phyloP scores from a whole-genome alignment of 2,888 invertebrate species.

The Chrysodeixis includens region DNA sequence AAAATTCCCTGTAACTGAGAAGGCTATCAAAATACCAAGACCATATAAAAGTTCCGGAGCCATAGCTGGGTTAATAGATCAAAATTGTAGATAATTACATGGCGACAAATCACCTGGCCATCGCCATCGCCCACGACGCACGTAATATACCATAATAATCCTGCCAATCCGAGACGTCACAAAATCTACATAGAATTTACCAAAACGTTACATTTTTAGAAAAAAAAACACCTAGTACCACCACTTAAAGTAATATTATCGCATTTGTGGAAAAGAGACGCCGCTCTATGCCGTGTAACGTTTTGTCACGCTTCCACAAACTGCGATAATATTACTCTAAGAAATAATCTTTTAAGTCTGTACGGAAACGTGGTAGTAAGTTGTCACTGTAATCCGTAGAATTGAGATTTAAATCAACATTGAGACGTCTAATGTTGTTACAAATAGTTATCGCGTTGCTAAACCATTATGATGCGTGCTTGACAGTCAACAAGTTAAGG shows the following conservation, averaged over 20 bases:
- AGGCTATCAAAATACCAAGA: not conserved
- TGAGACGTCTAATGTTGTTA: slow-evolving; percentile 31
- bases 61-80: slow-evolving; percentile 37
- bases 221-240: no score
- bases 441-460: slow-evolving; percentile 29
- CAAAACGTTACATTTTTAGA: slow-evolving; percentile 38
- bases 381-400: slow-evolving; percentile 44
- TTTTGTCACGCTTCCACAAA: no score
- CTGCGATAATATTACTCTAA: not conserved
- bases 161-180: slow-evolving; percentile 1
- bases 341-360: no score
- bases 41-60: slow-evolving; percentile 24
- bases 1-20: not conserved
- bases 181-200: slow-evolving; percentile 18
- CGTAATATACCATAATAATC: slow-evolving; percentile 20
- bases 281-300: no score
- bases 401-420: slow-evolving; percentile 25
- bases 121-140: no score
- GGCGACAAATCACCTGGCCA: slow-evolving; percentile 26
- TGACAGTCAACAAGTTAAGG: slow-evolving; percentile 19
- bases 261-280: no score
- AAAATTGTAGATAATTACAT: slow-evolving; percentile 29
- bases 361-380: slow-evolving; percentile 36
- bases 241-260: no score
- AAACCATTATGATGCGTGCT: slow-evolving; percentile 15